Evolutionary conservation across 2,888 invertebrate genomes (phyloP), one percentile per base, ranked within the genome.

Genomic region (Agrypnus murinus): DNA sequence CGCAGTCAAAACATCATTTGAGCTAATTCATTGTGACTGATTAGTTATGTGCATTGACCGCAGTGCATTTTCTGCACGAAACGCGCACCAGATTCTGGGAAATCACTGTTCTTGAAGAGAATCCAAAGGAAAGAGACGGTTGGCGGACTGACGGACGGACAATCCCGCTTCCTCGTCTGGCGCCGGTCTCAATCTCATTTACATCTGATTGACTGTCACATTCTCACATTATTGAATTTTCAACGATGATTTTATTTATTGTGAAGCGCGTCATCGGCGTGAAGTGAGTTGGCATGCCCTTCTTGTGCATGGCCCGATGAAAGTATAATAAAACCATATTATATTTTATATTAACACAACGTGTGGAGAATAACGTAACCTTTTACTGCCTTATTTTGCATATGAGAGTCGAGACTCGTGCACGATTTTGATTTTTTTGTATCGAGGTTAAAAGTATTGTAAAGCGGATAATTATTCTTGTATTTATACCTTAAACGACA

Each of bases 1-100:
- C 10, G 59, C 65, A 65, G 65, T 57, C 57, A 57, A 65, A 65
- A 57, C 65, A 65, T 65, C 65, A 25, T 65, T 31, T 34, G 38
- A 55, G 57, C 55, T 57, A 57, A 64, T 64, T 14, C 17, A n/a
- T 17, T 57, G 65, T 57, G 45, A 65, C 57, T 17, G 65, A 65
- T 57, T 64, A 43, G 14, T 43, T 25, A n/a, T 19, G 36, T 31
- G 38, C 15, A 4, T 32, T 58, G 25, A 31, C 58, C 58, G 36
- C 55, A 43, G 12, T 7, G 43, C 40, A 19, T 36, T 19, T 38
- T 38, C 25, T 15, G 36, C 58, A 34, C 15, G 58, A 25, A 43
- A 43, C 31, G 4, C 43, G 15, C 25, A 10, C 32, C 45, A n/a
- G 36, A 12, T 32, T 48, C 36, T 17, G 46, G 46, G 62, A 62